Conservation (phyloP, 2,888 invertebrate genomes). For the Eudasyphora cyanicolor region DNA sequence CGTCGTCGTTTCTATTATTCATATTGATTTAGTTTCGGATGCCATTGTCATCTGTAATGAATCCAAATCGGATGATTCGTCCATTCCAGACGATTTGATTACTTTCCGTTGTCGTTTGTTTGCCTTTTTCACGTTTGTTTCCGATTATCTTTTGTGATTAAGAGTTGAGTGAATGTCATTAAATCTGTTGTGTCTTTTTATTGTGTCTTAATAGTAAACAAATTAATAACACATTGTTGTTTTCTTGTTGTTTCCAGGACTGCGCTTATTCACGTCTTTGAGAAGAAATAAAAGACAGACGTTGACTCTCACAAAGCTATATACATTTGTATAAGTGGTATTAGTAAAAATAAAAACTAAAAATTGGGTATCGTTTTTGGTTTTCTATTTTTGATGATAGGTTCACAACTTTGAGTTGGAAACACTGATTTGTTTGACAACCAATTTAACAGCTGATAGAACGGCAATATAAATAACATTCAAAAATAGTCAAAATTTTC, state of each 20-base stretch:
- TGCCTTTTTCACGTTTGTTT: background rate
- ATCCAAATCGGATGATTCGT: background rate
- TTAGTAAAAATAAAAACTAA: conserved; percentile 32
- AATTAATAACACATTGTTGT: conserved; percentile 28
- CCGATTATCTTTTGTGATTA: background rate
- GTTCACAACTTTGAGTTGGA: no score
- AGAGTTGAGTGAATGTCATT: background rate
- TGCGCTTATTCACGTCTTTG: conserved; percentile 8
- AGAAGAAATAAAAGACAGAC: background rate
- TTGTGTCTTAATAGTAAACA: conserved; percentile 31
- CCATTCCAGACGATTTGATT: background rate
- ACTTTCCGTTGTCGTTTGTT: background rate
- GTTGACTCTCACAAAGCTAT: background rate
- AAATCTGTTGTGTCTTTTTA: conserved; percentile 14
- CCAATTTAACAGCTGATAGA: no score
- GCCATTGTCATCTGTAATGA: background rate
- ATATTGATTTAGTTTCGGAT: background rate
- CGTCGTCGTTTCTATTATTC: background rate
- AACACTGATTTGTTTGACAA: no score
- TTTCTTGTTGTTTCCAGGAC: background rate
- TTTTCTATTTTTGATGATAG: no score
- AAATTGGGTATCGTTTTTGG: no score
- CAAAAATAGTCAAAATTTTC: no score
- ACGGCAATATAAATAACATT: no score
- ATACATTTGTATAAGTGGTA: conserved; percentile 3